These are phyloP conservation scores for Chaetophractus vellerosus DNA, from an alignment of 2,797 vertebrate species.

Conservation along the genomic window DNA sequence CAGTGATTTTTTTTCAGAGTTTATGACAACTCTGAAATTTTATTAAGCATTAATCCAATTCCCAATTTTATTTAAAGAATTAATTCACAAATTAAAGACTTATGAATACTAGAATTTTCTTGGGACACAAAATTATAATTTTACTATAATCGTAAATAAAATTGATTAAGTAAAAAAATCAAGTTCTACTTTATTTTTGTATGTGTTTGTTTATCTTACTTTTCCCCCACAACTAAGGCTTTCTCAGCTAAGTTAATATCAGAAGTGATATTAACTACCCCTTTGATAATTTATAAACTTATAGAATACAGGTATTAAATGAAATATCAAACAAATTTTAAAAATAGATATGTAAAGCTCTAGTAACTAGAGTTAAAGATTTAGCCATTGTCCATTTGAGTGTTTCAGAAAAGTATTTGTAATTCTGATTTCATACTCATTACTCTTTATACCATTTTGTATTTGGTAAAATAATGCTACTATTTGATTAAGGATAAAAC, in stretches of 20 bases:
- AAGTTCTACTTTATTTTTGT: neutral
- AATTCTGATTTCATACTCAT: neutral
- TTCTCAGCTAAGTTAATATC: slow-evolving; percentile 7
- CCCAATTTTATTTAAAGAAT: slow-evolving; percentile 36
- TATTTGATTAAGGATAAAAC: slow-evolving; percentile 34
- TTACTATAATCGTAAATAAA: slow-evolving; percentile 23
- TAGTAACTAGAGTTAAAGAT: neutral
- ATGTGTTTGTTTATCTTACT: neutral
- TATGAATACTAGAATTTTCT: slow-evolving; percentile 35
- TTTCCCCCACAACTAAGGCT: neutral
- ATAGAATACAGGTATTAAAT: neutral
- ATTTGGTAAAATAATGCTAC: neutral
- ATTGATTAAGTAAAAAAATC: slow-evolving; percentile 21
- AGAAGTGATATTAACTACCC: neutral
- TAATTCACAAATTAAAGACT: slow-evolving; percentile 29
- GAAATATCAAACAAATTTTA: neutral
- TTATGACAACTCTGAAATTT: neutral
- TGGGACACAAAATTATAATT: neutral
- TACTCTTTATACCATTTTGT: neutral
- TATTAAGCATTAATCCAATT: neutral
- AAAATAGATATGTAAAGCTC: neutral
- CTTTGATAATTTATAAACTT: slow-evolving; percentile 6
- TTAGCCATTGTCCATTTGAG: neutral
- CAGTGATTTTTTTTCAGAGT: too few relatives aligned
- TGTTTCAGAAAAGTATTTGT: slow-evolving; percentile 6